Evolutionary conservation across 2,797 vertebrate genomes (phyloP).

Genomic region (Nyctibius grandis): DNA sequence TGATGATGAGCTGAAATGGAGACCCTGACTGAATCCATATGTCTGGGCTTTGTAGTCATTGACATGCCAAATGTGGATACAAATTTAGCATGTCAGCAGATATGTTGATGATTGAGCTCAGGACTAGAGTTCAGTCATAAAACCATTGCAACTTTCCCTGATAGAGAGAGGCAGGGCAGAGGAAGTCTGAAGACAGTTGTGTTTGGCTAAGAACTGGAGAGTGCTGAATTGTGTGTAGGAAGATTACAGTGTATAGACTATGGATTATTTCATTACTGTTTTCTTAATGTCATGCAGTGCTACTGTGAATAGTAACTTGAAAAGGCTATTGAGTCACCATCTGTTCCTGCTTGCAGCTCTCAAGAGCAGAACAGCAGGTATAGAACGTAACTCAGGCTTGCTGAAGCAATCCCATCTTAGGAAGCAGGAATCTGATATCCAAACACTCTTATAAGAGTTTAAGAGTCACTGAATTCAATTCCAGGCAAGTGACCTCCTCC

Average conservation of each 20-base stretch:
- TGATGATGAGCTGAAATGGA: not conserved
- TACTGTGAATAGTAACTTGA: not conserved
- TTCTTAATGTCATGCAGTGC: not conserved
- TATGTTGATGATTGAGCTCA: not conserved
- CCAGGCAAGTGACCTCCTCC: not conserved
- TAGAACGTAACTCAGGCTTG: not conserved
- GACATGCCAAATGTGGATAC: not conserved
- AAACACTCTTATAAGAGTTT: not conserved
- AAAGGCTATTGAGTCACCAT: not conserved
- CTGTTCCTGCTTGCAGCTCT: not conserved
- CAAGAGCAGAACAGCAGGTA: constrained; percentile 11
- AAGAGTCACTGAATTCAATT: not conserved
- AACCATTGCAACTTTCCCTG: not conserved
- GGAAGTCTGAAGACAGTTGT: not conserved
- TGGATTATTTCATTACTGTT: not conserved
- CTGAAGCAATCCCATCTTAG: not conserved
- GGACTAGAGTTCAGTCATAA: not conserved
- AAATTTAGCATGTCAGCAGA: not conserved
- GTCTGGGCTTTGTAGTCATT: not conserved
- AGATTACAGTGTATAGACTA: not conserved
- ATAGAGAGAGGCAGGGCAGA: not conserved
- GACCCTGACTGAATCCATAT: not conserved
- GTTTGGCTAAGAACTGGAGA: not conserved
- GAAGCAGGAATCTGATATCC: not conserved
- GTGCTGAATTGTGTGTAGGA: not conserved